Evolutionary conservation across 92 coral and sea anemone species (phyloP).

Genomic region (Phenganax stokvisi): DNA sequence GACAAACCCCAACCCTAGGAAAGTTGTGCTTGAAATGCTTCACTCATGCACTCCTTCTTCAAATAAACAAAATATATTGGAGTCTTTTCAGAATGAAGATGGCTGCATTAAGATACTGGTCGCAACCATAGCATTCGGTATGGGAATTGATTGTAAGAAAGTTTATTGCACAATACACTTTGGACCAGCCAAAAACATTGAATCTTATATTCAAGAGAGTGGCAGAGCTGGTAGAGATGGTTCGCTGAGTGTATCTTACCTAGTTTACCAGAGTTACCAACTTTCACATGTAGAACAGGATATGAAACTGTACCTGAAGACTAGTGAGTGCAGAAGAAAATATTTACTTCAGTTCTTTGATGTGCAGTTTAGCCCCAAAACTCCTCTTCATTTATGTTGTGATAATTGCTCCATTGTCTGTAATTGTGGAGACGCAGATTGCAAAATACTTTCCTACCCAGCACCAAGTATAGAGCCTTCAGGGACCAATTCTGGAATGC

Average conservation of each 20-base stretch:
- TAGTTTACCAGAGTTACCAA: constrained; percentile 40
- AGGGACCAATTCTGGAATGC: neutral
- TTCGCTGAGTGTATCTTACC: constrained; percentile 42
- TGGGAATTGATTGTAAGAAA: constrained; percentile 59
- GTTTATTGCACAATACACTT: constrained; percentile 53
- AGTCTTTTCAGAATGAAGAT: constrained; percentile 38
- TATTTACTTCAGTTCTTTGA: constrained; percentile 45
- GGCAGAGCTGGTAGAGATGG: constrained; percentile 68
- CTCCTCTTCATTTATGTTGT: constrained; percentile 31
- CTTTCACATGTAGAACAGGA: constrained; percentile 44
- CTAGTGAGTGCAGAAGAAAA: constrained; percentile 42
- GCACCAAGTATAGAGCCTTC: constrained; percentile 9
- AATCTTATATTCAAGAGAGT: constrained; percentile 55
- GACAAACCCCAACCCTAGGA: constrained; percentile 5
- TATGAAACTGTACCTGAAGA: constrained; percentile 48
- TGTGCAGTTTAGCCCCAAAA: neutral
- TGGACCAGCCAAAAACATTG: constrained; percentile 60
- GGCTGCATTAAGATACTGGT: constrained; percentile 41
- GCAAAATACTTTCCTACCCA: constrained; percentile 26
- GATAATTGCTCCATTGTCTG: constrained; percentile 23
- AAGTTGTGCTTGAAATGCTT: constrained; percentile 29
- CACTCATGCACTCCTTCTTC: constrained; percentile 34
- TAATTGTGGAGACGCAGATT: neutral
- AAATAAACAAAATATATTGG: constrained; percentile 42
- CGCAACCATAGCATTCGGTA: constrained; percentile 64